Conservation (phyloP, 2,888 invertebrate genomes). For the Mythimna vitellina region DNA sequence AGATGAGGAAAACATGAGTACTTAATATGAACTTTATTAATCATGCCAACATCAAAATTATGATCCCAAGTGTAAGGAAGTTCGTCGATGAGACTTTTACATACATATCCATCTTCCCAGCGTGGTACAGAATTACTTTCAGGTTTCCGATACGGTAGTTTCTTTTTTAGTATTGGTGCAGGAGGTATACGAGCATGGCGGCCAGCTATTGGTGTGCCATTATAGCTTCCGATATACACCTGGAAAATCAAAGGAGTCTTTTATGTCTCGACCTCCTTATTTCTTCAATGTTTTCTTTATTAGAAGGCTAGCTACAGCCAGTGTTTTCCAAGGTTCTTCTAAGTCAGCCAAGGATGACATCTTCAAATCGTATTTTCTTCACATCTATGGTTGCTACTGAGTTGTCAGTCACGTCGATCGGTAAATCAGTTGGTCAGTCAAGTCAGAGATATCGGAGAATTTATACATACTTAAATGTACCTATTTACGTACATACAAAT, state of each 20-base stretch:
- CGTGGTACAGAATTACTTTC: conserved; percentile 22
- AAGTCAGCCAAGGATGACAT: neutral
- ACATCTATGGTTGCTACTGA: too few relatives aligned
- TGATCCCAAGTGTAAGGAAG: conserved; percentile 24
- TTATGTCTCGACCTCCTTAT: conserved; percentile 9
- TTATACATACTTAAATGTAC: neutral
- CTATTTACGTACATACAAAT: too few relatives aligned
- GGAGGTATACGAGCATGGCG: conserved; percentile 32
- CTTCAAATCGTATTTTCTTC: neutral
- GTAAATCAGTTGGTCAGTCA: neutral
- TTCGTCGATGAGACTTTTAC: conserved; percentile 28
- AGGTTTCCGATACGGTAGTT: conserved; percentile 28
- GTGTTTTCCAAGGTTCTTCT: neutral
- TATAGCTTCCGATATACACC: conserved; percentile 40
- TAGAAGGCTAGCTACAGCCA: neutral
- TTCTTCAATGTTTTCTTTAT: neutral
- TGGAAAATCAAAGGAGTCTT: conserved; percentile 38
- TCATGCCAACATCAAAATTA: conserved; percentile 15
- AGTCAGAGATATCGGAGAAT: neutral
- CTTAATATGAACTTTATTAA: neutral
- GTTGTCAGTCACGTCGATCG: neutral
- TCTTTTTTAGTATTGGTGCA: conserved; percentile 35
- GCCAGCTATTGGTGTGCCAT: conserved; percentile 21
- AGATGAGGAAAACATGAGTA: neutral
- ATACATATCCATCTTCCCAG: conserved; percentile 49